phyloP scores from a whole-genome alignment of 2,113 vertebrate species.

The Fregata magnificens region DNA sequence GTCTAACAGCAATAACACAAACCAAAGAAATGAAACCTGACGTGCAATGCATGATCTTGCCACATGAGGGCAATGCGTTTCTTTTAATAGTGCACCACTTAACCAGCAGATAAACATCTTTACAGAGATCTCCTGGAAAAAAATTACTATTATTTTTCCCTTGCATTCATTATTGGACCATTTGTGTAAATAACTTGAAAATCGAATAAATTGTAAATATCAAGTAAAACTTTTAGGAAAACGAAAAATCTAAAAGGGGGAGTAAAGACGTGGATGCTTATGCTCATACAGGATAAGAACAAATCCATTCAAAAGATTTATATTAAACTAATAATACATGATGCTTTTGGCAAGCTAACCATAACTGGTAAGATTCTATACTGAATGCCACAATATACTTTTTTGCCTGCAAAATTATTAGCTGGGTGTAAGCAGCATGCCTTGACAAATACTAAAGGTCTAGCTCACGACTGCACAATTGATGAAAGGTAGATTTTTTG shows the following conservation, averaged over 20 bases:
- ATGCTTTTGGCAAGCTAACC: background rate
- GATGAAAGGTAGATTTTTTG: background rate
- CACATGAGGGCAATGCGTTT: background rate
- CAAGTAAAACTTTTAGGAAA: background rate
- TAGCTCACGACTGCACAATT: background rate
- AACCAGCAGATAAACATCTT: background rate
- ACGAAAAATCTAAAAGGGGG: background rate
- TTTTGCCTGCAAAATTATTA: background rate
- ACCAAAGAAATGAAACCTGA: background rate
- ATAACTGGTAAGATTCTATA: background rate
- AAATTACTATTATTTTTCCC: background rate
- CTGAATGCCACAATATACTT: background rate
- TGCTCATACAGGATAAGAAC: background rate
- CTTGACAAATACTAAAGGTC: background rate
- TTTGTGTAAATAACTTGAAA: background rate
- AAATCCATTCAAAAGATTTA: background rate
- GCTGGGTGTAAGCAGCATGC: background rate
- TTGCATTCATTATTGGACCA: background rate
- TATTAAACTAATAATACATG: background rate
- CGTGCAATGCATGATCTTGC: background rate
- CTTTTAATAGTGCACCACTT: background rate
- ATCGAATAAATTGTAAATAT: background rate
- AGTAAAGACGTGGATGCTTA: background rate
- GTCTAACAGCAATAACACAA: background rate
- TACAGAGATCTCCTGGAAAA: accelerated